Evolutionary conservation across 2,113 vertebrate genomes (phyloP).

Genomic region (Poecile atricapillus): DNA sequence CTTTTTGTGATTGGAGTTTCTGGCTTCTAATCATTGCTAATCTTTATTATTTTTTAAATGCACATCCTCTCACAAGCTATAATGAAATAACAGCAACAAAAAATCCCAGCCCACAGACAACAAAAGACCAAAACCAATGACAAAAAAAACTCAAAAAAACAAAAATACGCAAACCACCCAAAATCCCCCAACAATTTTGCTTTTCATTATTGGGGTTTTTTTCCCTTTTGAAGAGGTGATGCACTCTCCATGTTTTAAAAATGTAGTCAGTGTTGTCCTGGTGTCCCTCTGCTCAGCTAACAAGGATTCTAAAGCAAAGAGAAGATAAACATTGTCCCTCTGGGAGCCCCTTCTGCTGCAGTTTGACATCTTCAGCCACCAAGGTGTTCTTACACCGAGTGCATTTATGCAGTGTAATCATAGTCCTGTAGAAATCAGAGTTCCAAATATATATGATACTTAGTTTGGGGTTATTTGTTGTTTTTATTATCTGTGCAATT

Average conservation of each 20-base stretch:
- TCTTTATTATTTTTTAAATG: background rate
- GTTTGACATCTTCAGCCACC: background rate
- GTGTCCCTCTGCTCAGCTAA: background rate
- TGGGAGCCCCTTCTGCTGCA: background rate
- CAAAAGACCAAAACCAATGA: background rate
- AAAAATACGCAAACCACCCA: too few relatives aligned
- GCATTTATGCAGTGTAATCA: background rate
- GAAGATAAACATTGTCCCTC: background rate
- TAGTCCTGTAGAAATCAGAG: background rate
- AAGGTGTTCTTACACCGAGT: background rate
- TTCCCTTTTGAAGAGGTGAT: background rate
- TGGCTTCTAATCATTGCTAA: background rate
- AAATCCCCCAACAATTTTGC: accelerated
- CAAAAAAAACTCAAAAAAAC: background rate
- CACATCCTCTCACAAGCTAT: background rate
- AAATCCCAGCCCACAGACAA: background rate
- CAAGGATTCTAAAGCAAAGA: background rate
- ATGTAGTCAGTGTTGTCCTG: background rate
- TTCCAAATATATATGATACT: background rate
- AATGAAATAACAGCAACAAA: background rate
- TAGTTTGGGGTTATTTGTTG: background rate
- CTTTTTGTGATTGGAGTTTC: background rate
- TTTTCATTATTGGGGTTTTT: background rate
- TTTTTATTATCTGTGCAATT: background rate
- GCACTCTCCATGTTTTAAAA: accelerated